Conservation (phyloP, 1,140 invertebrate genomes). For the Sinonovacula constricta region DNA sequence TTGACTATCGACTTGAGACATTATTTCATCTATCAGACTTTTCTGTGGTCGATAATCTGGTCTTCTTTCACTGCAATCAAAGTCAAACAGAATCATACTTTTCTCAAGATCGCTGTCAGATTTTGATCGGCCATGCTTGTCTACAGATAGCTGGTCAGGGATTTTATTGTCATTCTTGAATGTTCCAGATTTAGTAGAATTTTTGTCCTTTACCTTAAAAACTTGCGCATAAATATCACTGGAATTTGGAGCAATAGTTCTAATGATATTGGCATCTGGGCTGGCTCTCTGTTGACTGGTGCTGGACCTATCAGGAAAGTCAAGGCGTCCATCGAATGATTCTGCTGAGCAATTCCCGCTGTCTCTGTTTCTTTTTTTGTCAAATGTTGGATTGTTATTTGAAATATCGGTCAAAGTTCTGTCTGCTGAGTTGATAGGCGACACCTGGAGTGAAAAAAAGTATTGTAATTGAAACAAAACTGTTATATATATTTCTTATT, state of each 20-base stretch:
- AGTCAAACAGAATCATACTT: slow-evolving; percentile 26
- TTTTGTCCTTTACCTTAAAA: too few relatives aligned
- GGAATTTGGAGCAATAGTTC: slow-evolving; percentile 29
- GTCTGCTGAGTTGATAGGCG: too few relatives aligned
- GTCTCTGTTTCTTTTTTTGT: slow-evolving; percentile 15
- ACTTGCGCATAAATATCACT: slow-evolving; percentile 48
- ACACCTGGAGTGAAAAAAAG: too few relatives aligned
- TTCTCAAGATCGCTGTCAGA: slow-evolving; percentile 8
- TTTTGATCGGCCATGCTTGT: neutral
- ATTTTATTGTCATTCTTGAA: neutral
- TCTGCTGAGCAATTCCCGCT: slow-evolving; percentile 42
- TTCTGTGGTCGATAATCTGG: slow-evolving; percentile 4
- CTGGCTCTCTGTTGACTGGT: neutral
- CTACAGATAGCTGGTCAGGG: neutral
- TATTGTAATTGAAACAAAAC: too few relatives aligned
- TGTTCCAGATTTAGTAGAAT: neutral
- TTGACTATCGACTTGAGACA: slow-evolving; percentile 30
- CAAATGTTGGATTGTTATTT: too few relatives aligned
- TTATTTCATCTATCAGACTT: slow-evolving; percentile 47
- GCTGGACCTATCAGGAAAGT: slow-evolving; percentile 5
- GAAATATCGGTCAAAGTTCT: too few relatives aligned
- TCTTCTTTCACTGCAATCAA: slow-evolving; percentile 1
- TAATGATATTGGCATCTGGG: slow-evolving; percentile 25
- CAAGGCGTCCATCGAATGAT: slow-evolving; percentile 28
- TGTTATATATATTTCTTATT: too few relatives aligned